Evolutionary conservation across 2,888 invertebrate species (phyloP), one percentile per base, ranked within the genome.

Genomic region (Drosophila leonis): DNA sequence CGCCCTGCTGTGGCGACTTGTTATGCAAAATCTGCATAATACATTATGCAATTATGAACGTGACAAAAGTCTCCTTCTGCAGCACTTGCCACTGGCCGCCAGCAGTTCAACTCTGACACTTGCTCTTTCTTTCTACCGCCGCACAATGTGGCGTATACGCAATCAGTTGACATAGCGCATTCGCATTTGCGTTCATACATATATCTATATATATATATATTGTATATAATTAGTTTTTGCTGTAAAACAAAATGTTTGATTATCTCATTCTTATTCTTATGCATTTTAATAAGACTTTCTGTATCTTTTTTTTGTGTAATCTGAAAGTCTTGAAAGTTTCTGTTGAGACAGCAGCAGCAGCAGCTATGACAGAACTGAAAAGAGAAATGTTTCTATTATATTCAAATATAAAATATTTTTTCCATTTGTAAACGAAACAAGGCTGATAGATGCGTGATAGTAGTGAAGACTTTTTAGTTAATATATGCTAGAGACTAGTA

Each of bases 21-120:
- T 81, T 84, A 86, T 86, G 89, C 78, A 76, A 88, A 88, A 88
- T 84, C 85, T 84, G 83, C 83, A 84, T 84, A 84, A 84, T 88
- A 84, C 83, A 84, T 84, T 84, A 86, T 84, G 84, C 87, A 84
- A 84, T 84, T 84, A 84, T 84, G 84, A 83, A 81, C 87, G 83
- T 88, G 89, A 84, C 87, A 84, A 81, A 86, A 75, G 72, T 82
- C 67, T 46, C 59, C 68, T 64, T 51, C 39, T 61, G 10, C 20
- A 41, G 35, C 51, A 48, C 37, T 48, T 39, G 31, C 51, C 31
- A 66, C 66, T 67, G 46, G 27, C n/a, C 54, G 20, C 31, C 46
- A 27, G 54, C 18, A 37, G 18, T 9, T 48, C 33, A 39, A 10
- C 37, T 20, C 4, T 27, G 39, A 67, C 33, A 48, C 39, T 27